Conservation (phyloP, 1,140 invertebrate species). For the Helicoverpa armigera region DNA sequence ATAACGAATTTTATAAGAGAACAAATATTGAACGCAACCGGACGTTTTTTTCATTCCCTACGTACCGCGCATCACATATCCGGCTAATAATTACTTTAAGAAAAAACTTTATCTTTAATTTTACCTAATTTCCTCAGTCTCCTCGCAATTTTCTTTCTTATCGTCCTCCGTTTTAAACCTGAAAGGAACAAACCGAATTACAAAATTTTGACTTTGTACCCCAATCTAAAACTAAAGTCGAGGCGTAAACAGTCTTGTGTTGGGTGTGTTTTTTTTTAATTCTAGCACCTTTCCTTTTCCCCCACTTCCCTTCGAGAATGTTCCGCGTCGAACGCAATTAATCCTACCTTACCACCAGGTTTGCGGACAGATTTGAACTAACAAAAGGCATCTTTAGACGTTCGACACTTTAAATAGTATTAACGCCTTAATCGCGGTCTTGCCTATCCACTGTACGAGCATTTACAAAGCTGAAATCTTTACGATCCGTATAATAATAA, state of each 20-base stretch:
- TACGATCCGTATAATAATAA: too few species aligned
- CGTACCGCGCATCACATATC: background rate
- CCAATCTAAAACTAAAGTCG: slow-evolving; percentile 50
- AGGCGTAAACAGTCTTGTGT: background rate
- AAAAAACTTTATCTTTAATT: slow-evolving; percentile 20
- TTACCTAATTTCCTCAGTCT: slow-evolving; percentile 73
- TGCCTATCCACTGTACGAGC: too few species aligned
- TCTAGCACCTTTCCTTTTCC: background rate
- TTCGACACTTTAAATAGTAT: background rate
- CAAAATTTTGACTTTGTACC: slow-evolving; percentile 51
- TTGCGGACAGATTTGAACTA: background rate
- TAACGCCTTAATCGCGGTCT: background rate
- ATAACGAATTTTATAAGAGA: background rate
- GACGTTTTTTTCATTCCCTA: background rate
- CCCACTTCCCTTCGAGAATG: background rate
- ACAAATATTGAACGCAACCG: slow-evolving; percentile 11
- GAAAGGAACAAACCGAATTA: slow-evolving; percentile 79
- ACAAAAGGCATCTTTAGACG: background rate
- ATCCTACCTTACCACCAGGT: too few species aligned
- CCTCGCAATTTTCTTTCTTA: slow-evolving; percentile 65
- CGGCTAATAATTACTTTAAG: background rate
- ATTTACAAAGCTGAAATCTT: too few species aligned
- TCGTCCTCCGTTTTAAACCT: slow-evolving; percentile 76
- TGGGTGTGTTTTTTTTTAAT: background rate
- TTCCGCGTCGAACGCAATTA: background rate